Evolutionary conservation across 2,888 invertebrate genomes (phyloP).

Genomic region (Myopa testacea): DNA sequence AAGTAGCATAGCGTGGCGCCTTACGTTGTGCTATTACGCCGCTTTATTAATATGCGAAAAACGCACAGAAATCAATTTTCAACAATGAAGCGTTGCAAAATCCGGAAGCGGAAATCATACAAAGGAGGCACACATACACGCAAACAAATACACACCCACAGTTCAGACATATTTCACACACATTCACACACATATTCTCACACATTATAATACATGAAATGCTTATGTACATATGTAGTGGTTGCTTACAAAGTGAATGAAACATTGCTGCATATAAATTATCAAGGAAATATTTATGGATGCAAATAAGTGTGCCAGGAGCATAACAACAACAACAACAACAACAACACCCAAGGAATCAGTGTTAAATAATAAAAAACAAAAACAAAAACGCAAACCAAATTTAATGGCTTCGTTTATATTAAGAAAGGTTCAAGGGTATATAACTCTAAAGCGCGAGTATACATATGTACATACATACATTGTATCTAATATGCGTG

Average conservation of each 20-base stretch:
- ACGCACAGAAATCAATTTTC: conserved; percentile 46
- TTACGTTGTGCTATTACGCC: neutral
- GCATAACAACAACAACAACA: neutral
- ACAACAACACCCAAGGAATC: neutral
- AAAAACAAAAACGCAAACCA: no score
- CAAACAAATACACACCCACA: neutral
- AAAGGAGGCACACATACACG: neutral
- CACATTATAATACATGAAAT: no score
- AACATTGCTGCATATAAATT: conserved; percentile 35
- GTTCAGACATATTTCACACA: neutral
- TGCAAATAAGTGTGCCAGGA: conserved; percentile 1
- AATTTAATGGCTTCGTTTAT: neutral
- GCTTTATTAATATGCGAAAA: conserved; percentile 35
- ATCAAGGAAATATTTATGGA: conserved; percentile 33
- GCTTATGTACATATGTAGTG: no score
- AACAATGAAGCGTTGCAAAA: conserved; percentile 32
- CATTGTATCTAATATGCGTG: neutral
- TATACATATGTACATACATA: neutral
- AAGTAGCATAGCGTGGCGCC: neutral
- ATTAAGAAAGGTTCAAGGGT: neutral
- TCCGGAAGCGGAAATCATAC: conserved; percentile 22
- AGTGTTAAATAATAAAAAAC: no score
- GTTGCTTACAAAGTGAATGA: neutral
- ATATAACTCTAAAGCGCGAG: neutral
- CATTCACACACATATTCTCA: no score